Conservation (phyloP, 2,888 invertebrate species). For the Parnassius apollo region DNA sequence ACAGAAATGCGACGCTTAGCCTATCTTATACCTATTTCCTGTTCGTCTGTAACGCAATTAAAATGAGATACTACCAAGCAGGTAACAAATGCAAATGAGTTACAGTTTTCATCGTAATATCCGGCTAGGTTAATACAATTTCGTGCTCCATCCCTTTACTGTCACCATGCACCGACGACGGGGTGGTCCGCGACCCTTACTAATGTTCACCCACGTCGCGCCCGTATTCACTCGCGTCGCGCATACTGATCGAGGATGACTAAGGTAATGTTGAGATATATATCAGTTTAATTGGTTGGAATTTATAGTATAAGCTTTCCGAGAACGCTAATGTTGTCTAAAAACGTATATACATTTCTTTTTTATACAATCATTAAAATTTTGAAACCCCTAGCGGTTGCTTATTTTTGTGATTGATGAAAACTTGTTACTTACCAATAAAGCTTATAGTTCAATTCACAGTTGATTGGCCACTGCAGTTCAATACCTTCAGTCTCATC, state of each 20-base stretch:
- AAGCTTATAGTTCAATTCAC: no score
- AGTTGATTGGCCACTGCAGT: no score
- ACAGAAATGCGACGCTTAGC: no score
- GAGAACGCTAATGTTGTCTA: background rate
- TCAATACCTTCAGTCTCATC: no score
- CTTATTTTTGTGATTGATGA: no score
- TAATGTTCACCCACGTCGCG: slow-evolving; percentile 49
- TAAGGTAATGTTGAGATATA: slow-evolving; percentile 30
- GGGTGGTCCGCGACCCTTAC: slow-evolving; percentile 50
- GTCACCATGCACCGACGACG: slow-evolving; percentile 40
- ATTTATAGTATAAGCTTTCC: slow-evolving; percentile 25
- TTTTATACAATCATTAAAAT: background rate
- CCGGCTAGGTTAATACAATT: slow-evolving; percentile 8
- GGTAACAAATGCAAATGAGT: slow-evolving; percentile 15
- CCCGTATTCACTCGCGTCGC: slow-evolving; percentile 60
- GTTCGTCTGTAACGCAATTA: no score
- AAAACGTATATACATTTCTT: background rate
- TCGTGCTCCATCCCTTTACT: slow-evolving; percentile 14
- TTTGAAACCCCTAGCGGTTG: no score
- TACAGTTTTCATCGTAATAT: slow-evolving; percentile 25
- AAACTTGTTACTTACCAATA: no score
- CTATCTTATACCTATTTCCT: no score
- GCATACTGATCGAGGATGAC: slow-evolving; percentile 47
- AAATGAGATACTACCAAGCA: no score
- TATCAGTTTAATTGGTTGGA: slow-evolving; percentile 30